A percentile compares a stretch with the other conserved stretches of the same genome.
These are phyloP conservation scores for Drusus annulatus DNA, from an alignment of 1,140 invertebrate species.

Conservation along the genomic window DNA sequence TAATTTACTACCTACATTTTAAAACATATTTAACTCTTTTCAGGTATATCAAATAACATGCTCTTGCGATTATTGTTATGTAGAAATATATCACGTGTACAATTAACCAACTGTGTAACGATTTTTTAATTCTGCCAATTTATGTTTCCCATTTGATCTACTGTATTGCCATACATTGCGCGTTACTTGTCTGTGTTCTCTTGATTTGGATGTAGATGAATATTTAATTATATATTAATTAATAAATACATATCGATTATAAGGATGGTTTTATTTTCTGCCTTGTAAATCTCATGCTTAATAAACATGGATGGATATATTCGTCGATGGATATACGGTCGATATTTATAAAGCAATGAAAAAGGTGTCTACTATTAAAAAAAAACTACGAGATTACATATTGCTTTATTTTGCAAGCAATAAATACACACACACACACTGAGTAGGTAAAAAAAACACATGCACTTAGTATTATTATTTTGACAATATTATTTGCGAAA, in stretches of 20 bases:
- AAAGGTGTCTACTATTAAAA: no score
- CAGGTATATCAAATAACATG: slow-evolving; percentile 14
- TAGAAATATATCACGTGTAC: neutral
- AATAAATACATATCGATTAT: slow-evolving; percentile 60
- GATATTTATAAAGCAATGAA: no score
- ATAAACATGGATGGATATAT: no score
- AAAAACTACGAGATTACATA: no score
- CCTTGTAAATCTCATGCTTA: no score
- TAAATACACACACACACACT: no score
- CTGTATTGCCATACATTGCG: slow-evolving; percentile 10
- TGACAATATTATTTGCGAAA: no score
- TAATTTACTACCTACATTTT: neutral
- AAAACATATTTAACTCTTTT: neutral
- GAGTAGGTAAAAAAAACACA: no score
- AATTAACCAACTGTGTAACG: neutral
- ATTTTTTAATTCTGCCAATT: neutral
- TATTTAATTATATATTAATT: slow-evolving; percentile 58
- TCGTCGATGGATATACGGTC: no score
- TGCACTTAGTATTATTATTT: no score
- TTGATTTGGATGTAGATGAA: slow-evolving; percentile 59
- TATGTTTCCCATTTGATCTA: neutral
- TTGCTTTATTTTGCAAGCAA: no score
- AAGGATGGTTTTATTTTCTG: slow-evolving; percentile 54
- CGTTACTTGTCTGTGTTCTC: slow-evolving; percentile 3
- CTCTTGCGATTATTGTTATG: slow-evolving; percentile 1